Evolutionary conservation across 2,797 vertebrate genomes (phyloP).

Genomic region (Varecia variegata): DNA sequence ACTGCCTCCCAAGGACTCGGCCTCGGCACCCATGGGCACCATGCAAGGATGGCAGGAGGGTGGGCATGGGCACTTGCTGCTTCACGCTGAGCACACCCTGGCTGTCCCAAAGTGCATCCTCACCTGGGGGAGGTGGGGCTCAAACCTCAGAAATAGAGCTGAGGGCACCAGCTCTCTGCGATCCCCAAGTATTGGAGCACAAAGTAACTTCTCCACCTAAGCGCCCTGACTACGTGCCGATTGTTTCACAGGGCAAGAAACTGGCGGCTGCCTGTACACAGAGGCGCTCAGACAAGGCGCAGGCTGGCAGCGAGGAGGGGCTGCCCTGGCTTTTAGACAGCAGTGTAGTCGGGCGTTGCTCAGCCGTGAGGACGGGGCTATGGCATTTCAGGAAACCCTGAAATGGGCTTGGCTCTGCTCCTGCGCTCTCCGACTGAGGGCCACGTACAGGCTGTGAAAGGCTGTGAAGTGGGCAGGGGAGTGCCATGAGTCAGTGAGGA

Average conservation of each 20-base stretch:
- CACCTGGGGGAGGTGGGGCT: too few species aligned
- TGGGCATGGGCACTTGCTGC: neutral
- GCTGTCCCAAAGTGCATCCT: neutral
- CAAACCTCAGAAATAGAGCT: too few species aligned
- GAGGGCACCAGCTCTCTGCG: neutral
- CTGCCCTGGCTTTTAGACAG: too few species aligned
- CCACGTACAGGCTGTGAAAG: too few species aligned
- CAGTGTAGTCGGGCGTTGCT: too few species aligned
- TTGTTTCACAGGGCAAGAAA: neutral
- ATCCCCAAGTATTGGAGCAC: neutral
- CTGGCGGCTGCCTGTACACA: neutral
- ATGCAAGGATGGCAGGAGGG: rapidly evolving
- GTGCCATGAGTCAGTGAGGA: too few species aligned
- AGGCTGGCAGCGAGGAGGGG: neutral
- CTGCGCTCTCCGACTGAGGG: neutral
- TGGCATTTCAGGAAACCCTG: neutral
- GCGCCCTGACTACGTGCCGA: neutral
- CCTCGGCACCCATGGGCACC: neutral
- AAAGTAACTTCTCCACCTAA: neutral
- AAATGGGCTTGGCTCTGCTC: neutral
- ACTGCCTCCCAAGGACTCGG: neutral
- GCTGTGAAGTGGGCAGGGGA: too few species aligned
- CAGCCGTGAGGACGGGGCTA: neutral
- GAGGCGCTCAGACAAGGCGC: neutral
- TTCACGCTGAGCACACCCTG: neutral